Percentiles rank a stretch among this genome's conserved stretches.
These are phyloP conservation scores for Fukomys damarensis DNA, from an alignment of 2,113 vertebrate species.

Conservation along the genomic window DNA sequence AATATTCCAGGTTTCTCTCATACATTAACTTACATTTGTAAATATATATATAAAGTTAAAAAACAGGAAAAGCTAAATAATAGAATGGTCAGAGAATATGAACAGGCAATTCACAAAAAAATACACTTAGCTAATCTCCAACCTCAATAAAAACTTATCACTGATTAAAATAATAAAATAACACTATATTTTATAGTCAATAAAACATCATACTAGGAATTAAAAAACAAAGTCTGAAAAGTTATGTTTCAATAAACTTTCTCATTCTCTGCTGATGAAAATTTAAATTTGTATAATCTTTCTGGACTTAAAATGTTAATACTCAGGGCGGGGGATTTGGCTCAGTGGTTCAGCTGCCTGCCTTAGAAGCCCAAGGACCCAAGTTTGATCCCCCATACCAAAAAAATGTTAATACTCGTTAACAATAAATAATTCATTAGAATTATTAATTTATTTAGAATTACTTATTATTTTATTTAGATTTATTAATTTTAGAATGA, in stretches of 20 bases:
- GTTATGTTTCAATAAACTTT: constrained; percentile 16
- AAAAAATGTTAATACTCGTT: background rate
- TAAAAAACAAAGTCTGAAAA: constrained; percentile 26
- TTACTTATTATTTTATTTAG: background rate
- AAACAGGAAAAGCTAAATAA: constrained; percentile 5
- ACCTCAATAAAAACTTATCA: background rate
- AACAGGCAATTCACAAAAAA: constrained; percentile 28
- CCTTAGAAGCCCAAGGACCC: too few species aligned
- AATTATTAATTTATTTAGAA: background rate
- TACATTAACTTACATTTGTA: background rate
- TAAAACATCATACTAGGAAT: background rate
- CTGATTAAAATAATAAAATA: constrained; percentile 51
- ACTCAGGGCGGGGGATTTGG: too few species aligned
- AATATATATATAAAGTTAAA: background rate
- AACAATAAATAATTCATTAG: background rate
- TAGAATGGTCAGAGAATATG: background rate
- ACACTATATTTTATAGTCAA: background rate
- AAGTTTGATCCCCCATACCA: too few species aligned
- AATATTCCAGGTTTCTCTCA: background rate
- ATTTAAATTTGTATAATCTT: background rate
- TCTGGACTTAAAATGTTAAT: background rate
- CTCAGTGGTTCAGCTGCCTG: too few species aligned
- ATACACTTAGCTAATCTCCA: constrained; percentile 13
- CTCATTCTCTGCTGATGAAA: background rate
- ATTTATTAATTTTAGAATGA: background rate